Base-by-base conservation (phyloP, 2,113 vertebrate species). In the Oceanites oceanicus region DNA sequence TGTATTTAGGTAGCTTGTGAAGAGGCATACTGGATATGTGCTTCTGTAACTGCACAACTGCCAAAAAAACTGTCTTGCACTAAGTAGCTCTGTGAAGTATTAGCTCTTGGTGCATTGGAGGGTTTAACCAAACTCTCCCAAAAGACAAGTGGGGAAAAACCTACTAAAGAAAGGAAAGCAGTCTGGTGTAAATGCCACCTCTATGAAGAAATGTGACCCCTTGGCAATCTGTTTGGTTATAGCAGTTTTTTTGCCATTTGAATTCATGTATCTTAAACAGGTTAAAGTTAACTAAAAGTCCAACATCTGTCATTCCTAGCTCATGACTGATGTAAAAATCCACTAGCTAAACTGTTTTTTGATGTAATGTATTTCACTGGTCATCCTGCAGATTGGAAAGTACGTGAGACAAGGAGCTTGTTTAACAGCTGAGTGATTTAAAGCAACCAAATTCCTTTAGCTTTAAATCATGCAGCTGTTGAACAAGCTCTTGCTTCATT, bases 351-450 rank as follows among this genome's bases (percentile, higher is more conserved):
- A 59, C 2, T 55, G 42, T 29, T 2, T 9, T 68, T 63, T 67
- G 22, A 10, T 84, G 52, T 88, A 42, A 80, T 30, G 12, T 58
- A 26, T 72, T 92, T 86, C 71, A 34, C 27, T 79, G 71, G 71
- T 88, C 53, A 68, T 90, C 45, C 42, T 92, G 79, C 55, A 86
- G 63, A 42, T 88, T 80, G 75, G 67, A 45, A 88, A 56, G 50
- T 65, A 49, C 3, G 4, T 15, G 40, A 92, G 58, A 68, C 38
- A 55, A 88, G 56, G 78, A 91, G 52, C 49, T 80, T 91, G 32
- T 80, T 94, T 59, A 92, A 44, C 77, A 88, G 86, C 83, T 88
- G 58, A 91, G 49, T 94, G 76, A 86, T 92, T 88, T 91, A 70
- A 91, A 96, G 89, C 89, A 72, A 72, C 92, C 71, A 56, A 2